Evolutionary conservation across 1,140 invertebrate genomes (phyloP).

Genomic region (Zaprionus vittiger): DNA sequence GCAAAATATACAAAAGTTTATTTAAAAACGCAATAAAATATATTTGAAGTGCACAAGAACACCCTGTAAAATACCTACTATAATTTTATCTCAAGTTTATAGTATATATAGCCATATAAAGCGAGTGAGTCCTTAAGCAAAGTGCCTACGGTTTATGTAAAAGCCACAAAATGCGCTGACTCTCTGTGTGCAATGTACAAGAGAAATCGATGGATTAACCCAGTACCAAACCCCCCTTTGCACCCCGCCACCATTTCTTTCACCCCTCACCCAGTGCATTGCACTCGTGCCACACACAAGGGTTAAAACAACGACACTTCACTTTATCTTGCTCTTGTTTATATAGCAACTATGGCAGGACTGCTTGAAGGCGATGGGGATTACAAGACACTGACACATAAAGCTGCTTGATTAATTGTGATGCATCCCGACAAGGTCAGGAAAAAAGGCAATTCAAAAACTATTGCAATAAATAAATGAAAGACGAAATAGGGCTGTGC

Average conservation of each 20-base stretch:
- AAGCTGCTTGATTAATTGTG: constrained; percentile 12
- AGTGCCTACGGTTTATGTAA: constrained; percentile 26
- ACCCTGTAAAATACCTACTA: not conserved
- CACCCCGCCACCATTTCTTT: not conserved
- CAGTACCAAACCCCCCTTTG: constrained; percentile 1
- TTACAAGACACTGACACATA: not conserved
- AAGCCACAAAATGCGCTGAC: constrained; percentile 35
- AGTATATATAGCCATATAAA: constrained; percentile 21
- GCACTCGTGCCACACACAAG: constrained; percentile 9
- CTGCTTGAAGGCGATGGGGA: not conserved
- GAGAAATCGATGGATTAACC: constrained; percentile 68
- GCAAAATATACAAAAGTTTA: too few species aligned
- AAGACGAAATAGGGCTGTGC: too few species aligned
- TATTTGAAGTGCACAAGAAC: not conserved
- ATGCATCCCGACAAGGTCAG: not conserved
- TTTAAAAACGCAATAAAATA: too few species aligned
- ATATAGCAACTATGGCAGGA: not conserved
- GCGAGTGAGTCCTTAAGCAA: constrained; percentile 40
- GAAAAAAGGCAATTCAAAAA: not conserved
- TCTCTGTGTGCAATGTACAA: constrained; percentile 37
- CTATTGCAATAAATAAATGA: not conserved
- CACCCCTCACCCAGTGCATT: constrained; percentile 10
- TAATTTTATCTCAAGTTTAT: constrained; percentile 36
- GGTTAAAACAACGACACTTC: constrained; percentile 18
- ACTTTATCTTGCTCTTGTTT: constrained; percentile 18